Conservation (phyloP, 2,888 invertebrate genomes). For the Anthoptus insignis region DNA sequence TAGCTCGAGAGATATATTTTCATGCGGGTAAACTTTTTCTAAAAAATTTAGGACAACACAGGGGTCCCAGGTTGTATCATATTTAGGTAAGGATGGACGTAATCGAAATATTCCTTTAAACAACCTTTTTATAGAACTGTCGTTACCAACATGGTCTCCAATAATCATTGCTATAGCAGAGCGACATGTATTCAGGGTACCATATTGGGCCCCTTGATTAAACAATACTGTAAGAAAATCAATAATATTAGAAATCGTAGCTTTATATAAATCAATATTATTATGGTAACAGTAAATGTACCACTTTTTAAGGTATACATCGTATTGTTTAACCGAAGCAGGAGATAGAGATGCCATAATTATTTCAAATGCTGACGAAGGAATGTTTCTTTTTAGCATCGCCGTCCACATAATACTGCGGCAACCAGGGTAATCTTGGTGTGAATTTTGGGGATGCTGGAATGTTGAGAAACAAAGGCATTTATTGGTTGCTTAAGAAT, state of each 20-base stretch:
- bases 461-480: too few relatives aligned
- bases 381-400: conserved; percentile 1
- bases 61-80: conserved; percentile 33
- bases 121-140: conserved; percentile 30
- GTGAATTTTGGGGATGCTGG: conserved; percentile 10
- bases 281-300: not conserved
- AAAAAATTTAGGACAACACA: conserved; percentile 20
- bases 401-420: conserved; percentile 12
- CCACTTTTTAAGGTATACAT: conserved; percentile 13
- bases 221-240: conserved; percentile 7
- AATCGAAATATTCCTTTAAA: conserved; percentile 33
- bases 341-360: conserved; percentile 12
- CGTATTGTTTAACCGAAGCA: conserved; percentile 15
- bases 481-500: too few relatives aligned
- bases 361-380: conserved; percentile 2
- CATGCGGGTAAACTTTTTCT: too few relatives aligned
- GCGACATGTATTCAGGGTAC: conserved; percentile 36
- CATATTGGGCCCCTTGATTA: conserved; percentile 26
- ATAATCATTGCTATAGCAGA: conserved; percentile 35
- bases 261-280: not conserved
- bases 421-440: conserved; percentile 18
- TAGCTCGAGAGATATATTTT: too few relatives aligned
- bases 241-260: not conserved
- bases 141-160: conserved; percentile 19
- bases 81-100: conserved; percentile 35